Evolutionary conservation across 2,888 invertebrate genomes (phyloP), one percentile per base, ranked within the genome.

Genomic region (Oligia fasciuncula): DNA sequence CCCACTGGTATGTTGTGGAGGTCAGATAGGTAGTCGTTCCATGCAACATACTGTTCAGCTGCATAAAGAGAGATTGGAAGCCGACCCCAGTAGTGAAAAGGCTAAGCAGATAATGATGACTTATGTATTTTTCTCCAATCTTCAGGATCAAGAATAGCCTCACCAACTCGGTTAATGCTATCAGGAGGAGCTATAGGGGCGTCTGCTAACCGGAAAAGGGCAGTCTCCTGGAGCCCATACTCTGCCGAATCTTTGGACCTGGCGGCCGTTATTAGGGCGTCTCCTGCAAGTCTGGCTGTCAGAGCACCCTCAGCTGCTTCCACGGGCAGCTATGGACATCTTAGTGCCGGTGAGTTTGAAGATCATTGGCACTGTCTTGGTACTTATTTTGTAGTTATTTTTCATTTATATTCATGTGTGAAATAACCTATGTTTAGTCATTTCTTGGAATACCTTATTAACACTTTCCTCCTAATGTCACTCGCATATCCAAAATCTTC

Each of bases 251-350:
- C 99, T 87, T 85, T 97, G 79, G 99, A 99, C 96, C 98, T 99
- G 92, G 99, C 99, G 92, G 99, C 99, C 76, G 98, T 99, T 97
- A 99, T 99, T 89, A 97, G 99, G 81, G 99, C 99, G 90, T 99
- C 99, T 11, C 99, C 99, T 9, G 99, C 99, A 90, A 99, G 99
- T 46, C 96, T 99, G 88, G 98, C 99, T 35, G 99, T 99, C 0
- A 97, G 99, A 86, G 98, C 98, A 82, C 98, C 98, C 29, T 98
- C 98, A 54, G 98, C 99, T 9, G 96, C 96, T 0, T 97, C 97
- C 17, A 99, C 99, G 90, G 99, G 99, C 69, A 99, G 99, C 84
- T 99, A 99, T 97, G 99, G 99, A 40, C 99, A 99, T 96, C 97
- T 99, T 86, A 99, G 99, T 86, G 99, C 99, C 89, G 99, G 98